These are phyloP conservation scores for Melinaea marsaeus DNA, from an alignment of 2,888 invertebrate species.

Conservation along the genomic window DNA sequence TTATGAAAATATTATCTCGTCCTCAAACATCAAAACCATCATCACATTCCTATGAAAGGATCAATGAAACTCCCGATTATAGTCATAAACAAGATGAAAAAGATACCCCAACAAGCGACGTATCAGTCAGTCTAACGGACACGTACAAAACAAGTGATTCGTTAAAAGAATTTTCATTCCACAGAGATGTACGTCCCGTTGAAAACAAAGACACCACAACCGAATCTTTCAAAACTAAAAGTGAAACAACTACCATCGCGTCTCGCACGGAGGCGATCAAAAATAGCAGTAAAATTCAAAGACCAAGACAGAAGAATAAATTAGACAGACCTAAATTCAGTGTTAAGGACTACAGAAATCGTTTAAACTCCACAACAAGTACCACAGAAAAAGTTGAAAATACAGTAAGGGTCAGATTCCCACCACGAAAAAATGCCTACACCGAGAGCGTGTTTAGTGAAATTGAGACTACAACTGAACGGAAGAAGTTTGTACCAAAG, in stretches of 20 bases:
- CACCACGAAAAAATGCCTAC: constrained; percentile 68
- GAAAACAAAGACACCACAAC: constrained; percentile 64
- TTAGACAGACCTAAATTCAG: constrained; percentile 85
- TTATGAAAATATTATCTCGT: constrained; percentile 73
- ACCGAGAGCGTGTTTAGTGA: constrained; percentile 55
- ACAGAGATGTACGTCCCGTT: constrained; percentile 66
- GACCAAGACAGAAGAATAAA: constrained; percentile 71
- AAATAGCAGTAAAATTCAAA: constrained; percentile 47
- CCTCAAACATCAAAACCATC: constrained; percentile 48
- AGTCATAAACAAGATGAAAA: constrained; percentile 74
- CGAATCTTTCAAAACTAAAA: constrained; percentile 42
- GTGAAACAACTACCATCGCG: constrained; percentile 51
- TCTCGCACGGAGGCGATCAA: constrained; percentile 51
- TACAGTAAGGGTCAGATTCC: constrained; percentile 65
- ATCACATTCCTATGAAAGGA: constrained; percentile 48
- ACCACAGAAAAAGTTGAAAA: constrained; percentile 63
- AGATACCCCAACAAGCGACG: constrained; percentile 73
- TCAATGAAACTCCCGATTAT: constrained; percentile 61
- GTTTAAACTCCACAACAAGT: constrained; percentile 77
- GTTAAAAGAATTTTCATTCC: constrained; percentile 62
- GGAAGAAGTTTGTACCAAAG: constrained; percentile 74
- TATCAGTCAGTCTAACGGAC: constrained; percentile 60
- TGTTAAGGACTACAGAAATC: constrained; percentile 85
- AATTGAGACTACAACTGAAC: constrained; percentile 66
- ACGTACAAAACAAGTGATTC: constrained; percentile 50